A percentile compares a stretch with the other conserved stretches of the same genome.
These are phyloP conservation scores for Junonia oenone DNA, from an alignment of 2,888 invertebrate species.

Conservation along the genomic window DNA sequence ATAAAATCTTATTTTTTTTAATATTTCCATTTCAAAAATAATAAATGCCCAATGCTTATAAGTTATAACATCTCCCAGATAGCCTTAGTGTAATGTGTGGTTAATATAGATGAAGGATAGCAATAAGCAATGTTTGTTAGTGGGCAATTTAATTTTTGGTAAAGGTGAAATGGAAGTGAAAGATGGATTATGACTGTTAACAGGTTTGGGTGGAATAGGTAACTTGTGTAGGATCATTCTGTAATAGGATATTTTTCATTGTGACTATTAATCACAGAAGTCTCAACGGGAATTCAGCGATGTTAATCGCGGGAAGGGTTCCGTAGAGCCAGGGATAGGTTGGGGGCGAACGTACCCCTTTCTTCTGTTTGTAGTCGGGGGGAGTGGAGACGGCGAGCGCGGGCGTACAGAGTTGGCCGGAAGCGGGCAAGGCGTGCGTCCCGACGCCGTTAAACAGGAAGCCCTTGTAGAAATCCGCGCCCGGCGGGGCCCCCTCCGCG, in stretches of 20 bases:
- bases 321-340: too few species aligned
- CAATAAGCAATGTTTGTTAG: constrained; percentile 5
- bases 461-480: constrained; percentile 93
- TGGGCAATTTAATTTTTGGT: constrained; percentile 10
- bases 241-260: not conserved
- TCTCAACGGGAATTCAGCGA: too few species aligned
- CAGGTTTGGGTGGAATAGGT: not conserved
- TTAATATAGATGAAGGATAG: constrained; percentile 3
- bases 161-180: not conserved
- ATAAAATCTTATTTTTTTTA: too few species aligned
- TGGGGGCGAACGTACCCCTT: constrained; percentile 67
- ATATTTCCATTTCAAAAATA: too few species aligned
- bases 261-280: not conserved
- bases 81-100: not conserved
- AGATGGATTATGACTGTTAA: not conserved
- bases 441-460: constrained; percentile 86
- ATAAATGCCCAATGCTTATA: too few species aligned
- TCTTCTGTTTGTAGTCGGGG: constrained; percentile 72
- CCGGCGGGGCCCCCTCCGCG: constrained; percentile 87
- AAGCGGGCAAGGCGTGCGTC: constrained; percentile 50
- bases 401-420: constrained; percentile 40
- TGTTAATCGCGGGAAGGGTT: not conserved
- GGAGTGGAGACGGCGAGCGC: constrained; percentile 48
- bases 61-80: not conserved
- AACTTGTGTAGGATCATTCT: not conserved